These are phyloP conservation scores for Sarcophaga caerulescens DNA, from an alignment of 2,888 invertebrate species.

Conservation along the genomic window DNA sequence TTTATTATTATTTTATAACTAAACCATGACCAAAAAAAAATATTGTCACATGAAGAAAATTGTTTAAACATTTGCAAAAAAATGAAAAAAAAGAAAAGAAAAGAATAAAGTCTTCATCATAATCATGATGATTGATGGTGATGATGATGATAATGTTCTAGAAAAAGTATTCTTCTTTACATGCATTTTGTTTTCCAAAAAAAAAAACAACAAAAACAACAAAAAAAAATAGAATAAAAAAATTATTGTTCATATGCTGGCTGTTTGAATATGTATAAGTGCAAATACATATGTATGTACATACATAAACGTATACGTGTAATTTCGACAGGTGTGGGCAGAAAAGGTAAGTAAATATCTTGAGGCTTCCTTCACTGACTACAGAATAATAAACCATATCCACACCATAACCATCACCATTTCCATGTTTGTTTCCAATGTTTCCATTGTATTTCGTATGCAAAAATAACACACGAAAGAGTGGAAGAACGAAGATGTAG, in stretches of 20 bases:
- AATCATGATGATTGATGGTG: background rate
- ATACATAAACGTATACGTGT: background rate
- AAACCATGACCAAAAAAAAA: slow-evolving; percentile 29
- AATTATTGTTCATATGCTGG: background rate
- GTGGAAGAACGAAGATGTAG: slow-evolving; percentile 2
- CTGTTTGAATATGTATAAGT: background rate
- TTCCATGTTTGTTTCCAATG: background rate
- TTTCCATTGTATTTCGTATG: background rate
- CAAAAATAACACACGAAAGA: slow-evolving; percentile 20
- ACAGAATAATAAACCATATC: background rate
- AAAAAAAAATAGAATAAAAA: background rate
- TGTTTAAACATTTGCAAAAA: background rate
- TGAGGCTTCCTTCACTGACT: slow-evolving; percentile 1
- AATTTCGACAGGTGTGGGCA: slow-evolving; percentile 27
- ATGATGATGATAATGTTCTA: background rate
- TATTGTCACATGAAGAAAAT: background rate
- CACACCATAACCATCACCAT: background rate
- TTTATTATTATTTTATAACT: slow-evolving; percentile 1
- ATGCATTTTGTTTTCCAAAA: background rate
- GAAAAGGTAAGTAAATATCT: slow-evolving; percentile 27
- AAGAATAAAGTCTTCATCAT: background rate
- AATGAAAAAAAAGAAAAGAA: background rate
- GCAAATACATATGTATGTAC: background rate
- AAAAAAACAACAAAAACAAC: no score
- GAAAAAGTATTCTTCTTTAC: background rate